Conservation (phyloP, 2,113 vertebrate species). For the Myiozetetes cayanensis region DNA sequence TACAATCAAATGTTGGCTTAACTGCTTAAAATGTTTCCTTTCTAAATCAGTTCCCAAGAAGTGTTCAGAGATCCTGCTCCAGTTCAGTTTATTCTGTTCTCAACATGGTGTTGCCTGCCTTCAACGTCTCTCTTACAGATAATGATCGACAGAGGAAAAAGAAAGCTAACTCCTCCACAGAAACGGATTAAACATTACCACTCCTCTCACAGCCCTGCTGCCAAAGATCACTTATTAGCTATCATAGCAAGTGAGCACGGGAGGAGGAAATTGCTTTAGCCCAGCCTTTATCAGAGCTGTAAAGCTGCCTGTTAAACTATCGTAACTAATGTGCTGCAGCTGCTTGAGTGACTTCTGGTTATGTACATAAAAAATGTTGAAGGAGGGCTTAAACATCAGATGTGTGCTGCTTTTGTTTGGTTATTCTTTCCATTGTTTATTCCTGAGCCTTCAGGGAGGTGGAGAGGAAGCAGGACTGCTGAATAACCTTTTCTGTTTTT, state of each 20-base stretch:
- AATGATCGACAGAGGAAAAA: conserved; percentile 67
- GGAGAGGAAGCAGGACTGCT: neutral
- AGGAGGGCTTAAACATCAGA: conserved; percentile 67
- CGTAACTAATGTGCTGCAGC: conserved; percentile 77
- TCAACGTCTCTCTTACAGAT: conserved; percentile 51
- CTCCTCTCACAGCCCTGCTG: conserved; percentile 54
- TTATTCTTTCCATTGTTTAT: conserved; percentile 54
- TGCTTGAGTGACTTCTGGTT: conserved; percentile 73
- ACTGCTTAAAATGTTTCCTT: neutral
- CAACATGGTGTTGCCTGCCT: conserved; percentile 39
- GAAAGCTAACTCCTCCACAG: conserved; percentile 59
- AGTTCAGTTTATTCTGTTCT: conserved; percentile 37
- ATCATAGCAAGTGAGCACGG: conserved; percentile 44
- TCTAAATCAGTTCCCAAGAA: neutral
- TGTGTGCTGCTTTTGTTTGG: conserved; percentile 27
- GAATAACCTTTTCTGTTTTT: conserved; percentile 23
- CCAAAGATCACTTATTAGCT: conserved; percentile 68
- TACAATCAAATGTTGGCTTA: neutral
- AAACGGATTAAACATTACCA: conserved; percentile 69
- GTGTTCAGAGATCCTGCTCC: conserved; percentile 20
- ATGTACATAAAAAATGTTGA: conserved; percentile 70
- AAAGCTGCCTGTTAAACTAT: conserved; percentile 75
- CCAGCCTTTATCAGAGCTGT: conserved; percentile 56
- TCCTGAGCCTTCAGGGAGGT: conserved; percentile 30
- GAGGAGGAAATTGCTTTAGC: conserved; percentile 56